These are phyloP conservation scores for Scolopax rusticola DNA, from an alignment of 2,797 vertebrate genomes.

Conservation along the genomic window DNA sequence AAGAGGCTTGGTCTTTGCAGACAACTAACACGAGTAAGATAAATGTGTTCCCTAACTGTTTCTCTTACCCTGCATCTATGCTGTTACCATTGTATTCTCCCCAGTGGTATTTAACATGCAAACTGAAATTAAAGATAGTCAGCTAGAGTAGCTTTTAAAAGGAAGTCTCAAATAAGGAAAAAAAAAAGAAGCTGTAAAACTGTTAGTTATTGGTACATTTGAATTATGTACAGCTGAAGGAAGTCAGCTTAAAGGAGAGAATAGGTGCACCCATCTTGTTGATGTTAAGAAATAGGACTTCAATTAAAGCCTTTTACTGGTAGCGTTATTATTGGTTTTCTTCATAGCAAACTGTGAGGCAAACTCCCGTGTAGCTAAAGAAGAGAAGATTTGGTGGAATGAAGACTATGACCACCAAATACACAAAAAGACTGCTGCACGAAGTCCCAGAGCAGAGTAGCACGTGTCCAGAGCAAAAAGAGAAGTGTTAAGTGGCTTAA, in stretches of 20 bases:
- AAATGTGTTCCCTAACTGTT: not conserved
- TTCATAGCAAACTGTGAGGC: not conserved
- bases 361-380: not conserved
- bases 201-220: not conserved
- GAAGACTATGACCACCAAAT: not conserved
- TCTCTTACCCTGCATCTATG: not conserved
- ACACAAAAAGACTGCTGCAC: accelerated
- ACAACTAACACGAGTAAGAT: not conserved
- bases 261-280: not conserved
- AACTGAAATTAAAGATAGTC: not conserved
- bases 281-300: not conserved
- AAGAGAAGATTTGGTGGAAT: not conserved
- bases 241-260: not conserved
- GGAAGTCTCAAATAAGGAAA: not conserved
- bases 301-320: not conserved
- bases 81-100: not conserved
- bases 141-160: not conserved
- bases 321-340: not conserved
- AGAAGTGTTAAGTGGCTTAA: not conserved
- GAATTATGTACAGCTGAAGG: not conserved
- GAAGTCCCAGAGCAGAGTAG: not conserved
- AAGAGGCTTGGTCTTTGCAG: not conserved
- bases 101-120: not conserved
- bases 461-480: not conserved
- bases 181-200: not conserved